phyloP scores from a whole-genome alignment of 2,797 vertebrate genomes.

The Balearica regulorum region DNA sequence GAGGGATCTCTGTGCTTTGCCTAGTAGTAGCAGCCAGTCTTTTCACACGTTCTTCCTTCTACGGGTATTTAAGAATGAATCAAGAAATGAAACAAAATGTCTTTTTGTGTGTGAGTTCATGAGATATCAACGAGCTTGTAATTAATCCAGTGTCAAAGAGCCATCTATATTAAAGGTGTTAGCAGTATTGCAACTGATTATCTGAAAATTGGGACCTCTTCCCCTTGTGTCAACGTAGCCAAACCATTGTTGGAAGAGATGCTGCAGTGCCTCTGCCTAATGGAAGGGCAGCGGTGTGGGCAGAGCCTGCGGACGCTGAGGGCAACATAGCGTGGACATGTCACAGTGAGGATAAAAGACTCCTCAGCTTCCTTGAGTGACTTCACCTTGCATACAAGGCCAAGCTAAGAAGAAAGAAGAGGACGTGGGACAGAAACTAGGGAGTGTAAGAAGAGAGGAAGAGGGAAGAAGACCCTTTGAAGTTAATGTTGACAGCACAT shows the following conservation, averaged over 20 bases:
- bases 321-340: rapidly evolving
- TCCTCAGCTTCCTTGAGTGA: neutral
- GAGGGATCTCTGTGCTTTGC: neutral
- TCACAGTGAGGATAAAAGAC: neutral
- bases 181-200: neutral
- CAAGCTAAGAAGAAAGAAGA: neutral
- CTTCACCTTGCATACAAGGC: neutral
- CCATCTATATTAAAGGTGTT: neutral
- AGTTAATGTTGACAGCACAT: neutral
- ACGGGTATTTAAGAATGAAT: neutral
- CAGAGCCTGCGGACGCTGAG: neutral
- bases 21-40: neutral
- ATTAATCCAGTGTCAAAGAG: neutral
- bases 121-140: neutral
- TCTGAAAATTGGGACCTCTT: neutral
- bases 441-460: neutral
- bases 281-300: neutral
- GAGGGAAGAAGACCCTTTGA: neutral
- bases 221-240: neutral
- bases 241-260: neutral
- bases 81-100: neutral
- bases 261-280: neutral
- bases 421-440: neutral
- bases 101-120: neutral
- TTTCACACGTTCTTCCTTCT: neutral